Evolutionary conservation across 2,797 vertebrate species (phyloP).

Genomic region (Tiaroga cobitis): DNA sequence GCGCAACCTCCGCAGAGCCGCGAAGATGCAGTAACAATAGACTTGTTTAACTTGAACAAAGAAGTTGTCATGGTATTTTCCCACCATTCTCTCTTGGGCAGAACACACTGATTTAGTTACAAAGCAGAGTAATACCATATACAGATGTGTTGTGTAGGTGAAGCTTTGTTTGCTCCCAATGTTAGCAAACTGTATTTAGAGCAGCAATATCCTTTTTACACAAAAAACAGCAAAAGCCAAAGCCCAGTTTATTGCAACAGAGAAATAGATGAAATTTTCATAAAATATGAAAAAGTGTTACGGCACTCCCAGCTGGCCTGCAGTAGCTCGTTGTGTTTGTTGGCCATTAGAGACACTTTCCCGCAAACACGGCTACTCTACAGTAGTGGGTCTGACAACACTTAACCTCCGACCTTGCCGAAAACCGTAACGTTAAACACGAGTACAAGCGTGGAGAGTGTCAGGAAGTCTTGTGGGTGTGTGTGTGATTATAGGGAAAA

Average conservation of each 20-base stretch:
- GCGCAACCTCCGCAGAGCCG: conserved; percentile 8
- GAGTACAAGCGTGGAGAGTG: conserved; percentile 36
- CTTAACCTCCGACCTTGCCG: conserved; percentile 57
- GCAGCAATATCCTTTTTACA: background rate
- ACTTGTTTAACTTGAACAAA: conserved; percentile 34
- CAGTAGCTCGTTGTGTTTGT: background rate
- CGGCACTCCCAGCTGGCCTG: background rate
- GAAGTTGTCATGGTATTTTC: conserved; percentile 28
- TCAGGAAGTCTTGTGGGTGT: conserved; percentile 40
- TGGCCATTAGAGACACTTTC: background rate
- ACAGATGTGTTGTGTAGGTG: conserved; percentile 40
- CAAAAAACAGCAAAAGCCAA: background rate
- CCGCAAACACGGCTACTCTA: conserved; percentile 24
- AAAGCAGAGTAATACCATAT: conserved; percentile 15
- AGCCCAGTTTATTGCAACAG: background rate
- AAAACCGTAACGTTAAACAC: conserved; percentile 46
- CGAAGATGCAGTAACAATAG: conserved; percentile 28
- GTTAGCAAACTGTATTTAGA: background rate
- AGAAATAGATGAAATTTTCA: background rate
- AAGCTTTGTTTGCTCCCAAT: background rate
- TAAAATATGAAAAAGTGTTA: conserved; percentile 17
- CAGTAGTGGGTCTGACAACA: conserved; percentile 48
- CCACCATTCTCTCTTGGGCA: conserved; percentile 33
- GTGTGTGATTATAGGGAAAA: conserved; percentile 47
- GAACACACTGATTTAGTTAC: conserved; percentile 41